A percentile compares a stretch with the other conserved stretches of the same genome.
These are phyloP conservation scores for Gallinago paraguaiae DNA, from an alignment of 2,113 vertebrate species.

Conservation along the genomic window DNA sequence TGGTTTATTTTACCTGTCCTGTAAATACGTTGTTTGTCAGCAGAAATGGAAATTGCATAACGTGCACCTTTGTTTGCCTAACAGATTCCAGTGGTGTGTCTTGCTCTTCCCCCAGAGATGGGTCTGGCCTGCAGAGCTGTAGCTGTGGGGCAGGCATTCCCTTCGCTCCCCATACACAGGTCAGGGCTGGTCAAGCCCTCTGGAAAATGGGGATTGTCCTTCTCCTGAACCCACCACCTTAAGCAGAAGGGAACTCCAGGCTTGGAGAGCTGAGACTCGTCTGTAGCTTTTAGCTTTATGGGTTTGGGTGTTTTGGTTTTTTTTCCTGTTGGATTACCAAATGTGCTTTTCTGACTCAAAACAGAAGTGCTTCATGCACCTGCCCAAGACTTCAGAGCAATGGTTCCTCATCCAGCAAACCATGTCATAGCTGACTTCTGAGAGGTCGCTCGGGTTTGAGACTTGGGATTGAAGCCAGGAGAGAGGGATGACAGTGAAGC, in stretches of 20 bases:
- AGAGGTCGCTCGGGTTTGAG: not conserved
- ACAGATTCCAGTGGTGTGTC: not conserved
- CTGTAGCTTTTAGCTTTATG: not conserved
- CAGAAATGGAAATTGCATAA: not conserved
- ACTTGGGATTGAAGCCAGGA: not conserved
- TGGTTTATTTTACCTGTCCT: constrained; percentile 25
- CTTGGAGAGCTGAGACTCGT: not conserved
- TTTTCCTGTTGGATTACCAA: not conserved
- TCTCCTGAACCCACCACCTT: not conserved
- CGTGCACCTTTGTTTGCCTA: not conserved
- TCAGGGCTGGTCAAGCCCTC: not conserved
- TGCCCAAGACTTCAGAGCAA: not conserved
- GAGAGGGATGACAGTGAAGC: not conserved
- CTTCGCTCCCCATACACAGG: not conserved
- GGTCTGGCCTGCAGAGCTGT: not conserved
- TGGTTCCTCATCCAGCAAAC: not conserved
- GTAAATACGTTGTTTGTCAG: not conserved
- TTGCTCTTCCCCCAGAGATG: not conserved
- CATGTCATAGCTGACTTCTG: not conserved
- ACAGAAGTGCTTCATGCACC: rapidly evolving
- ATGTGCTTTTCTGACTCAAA: not conserved
- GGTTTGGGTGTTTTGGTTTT: not conserved
- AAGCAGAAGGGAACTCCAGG: not conserved
- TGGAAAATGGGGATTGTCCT: rapidly evolving
- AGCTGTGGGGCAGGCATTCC: not conserved